Conservation (phyloP, 2,888 invertebrate species). For the Pilophorus perplexus region DNA sequence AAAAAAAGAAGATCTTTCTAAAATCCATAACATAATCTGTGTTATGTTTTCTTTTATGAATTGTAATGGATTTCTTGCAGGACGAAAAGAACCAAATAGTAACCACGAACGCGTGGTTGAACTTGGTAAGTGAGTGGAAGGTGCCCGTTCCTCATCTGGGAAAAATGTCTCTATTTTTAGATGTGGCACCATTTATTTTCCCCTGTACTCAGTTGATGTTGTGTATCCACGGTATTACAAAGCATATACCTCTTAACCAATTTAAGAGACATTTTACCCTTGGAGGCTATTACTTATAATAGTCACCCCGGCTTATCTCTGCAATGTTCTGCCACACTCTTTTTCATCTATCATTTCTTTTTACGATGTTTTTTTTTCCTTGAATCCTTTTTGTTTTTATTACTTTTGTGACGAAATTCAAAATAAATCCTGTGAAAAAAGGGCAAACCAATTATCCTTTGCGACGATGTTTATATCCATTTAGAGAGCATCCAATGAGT, state of each 20-base stretch:
- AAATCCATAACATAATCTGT: slow-evolving; percentile 24
- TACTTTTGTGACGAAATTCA: slow-evolving; percentile 9
- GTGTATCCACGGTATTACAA: slow-evolving; percentile 43
- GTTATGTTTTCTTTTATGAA: slow-evolving; percentile 40
- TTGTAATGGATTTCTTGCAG: slow-evolving; percentile 52
- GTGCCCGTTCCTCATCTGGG: slow-evolving; percentile 42
- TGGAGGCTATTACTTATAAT: slow-evolving; percentile 45
- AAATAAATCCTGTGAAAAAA: slow-evolving; percentile 33
- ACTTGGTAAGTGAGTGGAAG: slow-evolving; percentile 55
- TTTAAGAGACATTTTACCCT: slow-evolving; percentile 47
- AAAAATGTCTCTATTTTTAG: slow-evolving; percentile 43
- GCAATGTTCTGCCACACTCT: slow-evolving; percentile 44
- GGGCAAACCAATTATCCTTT: slow-evolving; percentile 7
- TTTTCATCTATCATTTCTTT: neutral
- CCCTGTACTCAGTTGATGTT: slow-evolving; percentile 45
- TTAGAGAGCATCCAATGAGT: slow-evolving; percentile 10
- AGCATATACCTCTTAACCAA: slow-evolving; percentile 43
- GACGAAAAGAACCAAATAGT: slow-evolving; percentile 64
- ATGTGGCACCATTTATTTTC: slow-evolving; percentile 44
- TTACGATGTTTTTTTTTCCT: neutral
- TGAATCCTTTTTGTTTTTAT: neutral
- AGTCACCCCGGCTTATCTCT: slow-evolving; percentile 46
- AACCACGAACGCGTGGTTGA: slow-evolving; percentile 61
- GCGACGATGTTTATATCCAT: neutral
- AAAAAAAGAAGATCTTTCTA: slow-evolving; percentile 24